Base-by-base conservation (phyloP, 2,797 vertebrate genomes). In the Cygnus olor region DNA sequence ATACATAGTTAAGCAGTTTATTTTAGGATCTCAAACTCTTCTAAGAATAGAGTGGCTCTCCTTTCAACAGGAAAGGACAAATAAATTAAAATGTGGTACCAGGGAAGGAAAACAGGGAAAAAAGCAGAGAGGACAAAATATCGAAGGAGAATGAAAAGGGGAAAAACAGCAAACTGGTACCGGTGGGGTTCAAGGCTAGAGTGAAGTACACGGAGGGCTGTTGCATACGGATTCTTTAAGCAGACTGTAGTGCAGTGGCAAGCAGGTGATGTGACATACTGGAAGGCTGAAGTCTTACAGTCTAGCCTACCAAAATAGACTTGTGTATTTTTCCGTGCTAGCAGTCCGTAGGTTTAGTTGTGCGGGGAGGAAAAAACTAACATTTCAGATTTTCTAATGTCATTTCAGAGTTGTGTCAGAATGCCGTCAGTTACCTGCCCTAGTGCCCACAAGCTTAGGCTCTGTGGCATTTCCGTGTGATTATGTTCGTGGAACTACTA, bases 1-100 rank as follows among this genome's bases (percentile, higher is more conserved):
- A 97, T 96, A 95, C 95, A 92, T 89, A 88, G 93, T 79, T 95
- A 95, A 96, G 92, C 93, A 95, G 94, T 94, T 95, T 97, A 97
- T 97, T 97, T 96, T 95, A 34, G 80, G 91, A 79, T 71, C 56
- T 18, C 5, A 92, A 92, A 68, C 81, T 77, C 60, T 68, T 82
- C 96, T 95, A 95, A 97, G 93, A 96, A 96, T 96, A 97, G 89
- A 53, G 47, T 54, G 64, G 53, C 82, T 96, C 90, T 88, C 73
- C 93, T 96, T 95, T 92, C 85, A 80, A 64, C n/a, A 27, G 89
- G 92, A 90, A 95, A 96, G 95, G 94, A 91, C 92, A 92, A 94
- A 88, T 95, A 88, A 81, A 84, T 77, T 76, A 27, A 92, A 80
- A 64, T 53, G 24, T 42, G 44, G 57, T 79, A 64, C 21, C 27